Percentiles rank a stretch among this genome's conserved stretches.
These are phyloP conservation scores for Lepidocyrtinus sp. DNA, from an alignment of 2,888 invertebrate genomes.

Conservation along the genomic window DNA sequence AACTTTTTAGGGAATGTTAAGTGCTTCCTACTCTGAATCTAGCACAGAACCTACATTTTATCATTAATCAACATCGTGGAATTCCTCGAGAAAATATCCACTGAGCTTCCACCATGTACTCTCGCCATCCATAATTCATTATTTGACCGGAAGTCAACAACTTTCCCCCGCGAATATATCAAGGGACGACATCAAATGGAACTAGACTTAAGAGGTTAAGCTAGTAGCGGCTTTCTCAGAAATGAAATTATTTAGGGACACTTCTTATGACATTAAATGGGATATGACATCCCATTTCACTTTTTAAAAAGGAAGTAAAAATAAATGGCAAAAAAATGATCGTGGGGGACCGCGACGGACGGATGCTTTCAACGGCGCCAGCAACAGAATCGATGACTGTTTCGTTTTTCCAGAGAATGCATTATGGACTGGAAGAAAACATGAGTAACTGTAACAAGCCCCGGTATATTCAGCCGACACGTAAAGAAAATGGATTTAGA, in stretches of 20 bases:
- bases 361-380: not conserved
- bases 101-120: not conserved
- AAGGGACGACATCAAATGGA: not conserved
- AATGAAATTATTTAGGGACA: not conserved
- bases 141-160: constrained; percentile 9
- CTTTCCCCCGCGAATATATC: not conserved
- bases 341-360: not conserved
- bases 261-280: not conserved
- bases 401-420: not conserved
- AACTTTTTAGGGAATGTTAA: not conserved
- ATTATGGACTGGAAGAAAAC: not conserved
- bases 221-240: not conserved
- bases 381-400: not conserved
- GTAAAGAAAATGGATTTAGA: constrained; percentile 2
- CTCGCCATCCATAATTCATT: not conserved
- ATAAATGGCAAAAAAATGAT: not conserved
- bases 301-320: not conserved
- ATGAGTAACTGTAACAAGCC: not conserved
- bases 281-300: not conserved
- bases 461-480: too few species aligned
- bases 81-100: not conserved
- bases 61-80: constrained; percentile 4
- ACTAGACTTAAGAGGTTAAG: not conserved
- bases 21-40: not conserved
- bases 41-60: too few species aligned